Base-by-base conservation (phyloP, 2,113 vertebrate species). In the Hipposideros armiger region DNA sequence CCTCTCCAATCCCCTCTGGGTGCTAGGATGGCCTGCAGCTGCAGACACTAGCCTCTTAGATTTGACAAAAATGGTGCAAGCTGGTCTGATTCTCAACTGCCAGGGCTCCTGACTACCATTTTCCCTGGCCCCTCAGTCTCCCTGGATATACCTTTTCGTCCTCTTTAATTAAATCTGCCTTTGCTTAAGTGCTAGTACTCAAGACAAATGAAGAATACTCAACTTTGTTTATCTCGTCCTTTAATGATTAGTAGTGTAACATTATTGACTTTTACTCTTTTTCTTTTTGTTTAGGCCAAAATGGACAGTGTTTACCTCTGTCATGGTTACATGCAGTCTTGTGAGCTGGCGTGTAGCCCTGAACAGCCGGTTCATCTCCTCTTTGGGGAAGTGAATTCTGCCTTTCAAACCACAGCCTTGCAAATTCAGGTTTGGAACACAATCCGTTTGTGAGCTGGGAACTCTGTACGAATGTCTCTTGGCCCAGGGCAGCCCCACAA, bases 401-500 rank as follows among this genome's bases (percentile, higher is more conserved):
- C 74, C 58, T 95, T 96, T 94, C 24, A 91, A 69, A 90, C 83
- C 90, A 64, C 87, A 90, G 76, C 83, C 62, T 95, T 81, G 76
- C 87, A 92, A 64, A 81, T 54, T 92, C 67, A 80, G 22, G 3
- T 95, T 96, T 95, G 94, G 94, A 96, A 95, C 87, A 47, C 56
- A 64, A 45, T 87, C 92, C 1, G 1, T 52, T 81, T 81, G 91
- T 85, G 92, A 95, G 67, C 58, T 87, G 84, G 93, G 89, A 93
- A 78, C 69, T 80, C 90, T 87, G 58, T 32, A 74, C 69, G 94
- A 67, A 94, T 86, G 84, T 92, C 80, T 90, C 91, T 91, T 93
- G 92, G 97, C 97, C 98, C 98, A 97, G 95, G 93, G 97, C 94
- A 95, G 72, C 85, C 94, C 91, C 50, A 73, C 56, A 85, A 91